These are phyloP conservation scores for Penelope pileata DNA, from an alignment of 2,113 vertebrate species.

Conservation along the genomic window DNA sequence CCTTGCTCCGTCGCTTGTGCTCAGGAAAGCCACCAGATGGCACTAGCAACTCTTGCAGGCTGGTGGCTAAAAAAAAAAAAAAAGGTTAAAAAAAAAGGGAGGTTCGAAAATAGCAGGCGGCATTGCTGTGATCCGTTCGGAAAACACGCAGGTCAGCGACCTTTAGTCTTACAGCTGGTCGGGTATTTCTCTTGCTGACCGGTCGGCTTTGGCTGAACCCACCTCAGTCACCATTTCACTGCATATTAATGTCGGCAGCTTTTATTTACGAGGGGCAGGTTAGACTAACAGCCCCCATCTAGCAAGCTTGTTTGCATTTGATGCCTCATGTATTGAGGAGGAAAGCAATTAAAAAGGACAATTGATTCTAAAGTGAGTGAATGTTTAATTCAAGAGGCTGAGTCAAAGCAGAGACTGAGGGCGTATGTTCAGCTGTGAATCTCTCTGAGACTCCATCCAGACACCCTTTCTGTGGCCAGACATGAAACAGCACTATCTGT, in stretches of 20 bases:
- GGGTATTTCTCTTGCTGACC: accelerated
- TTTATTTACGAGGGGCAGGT: background rate
- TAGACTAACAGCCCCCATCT: background rate
- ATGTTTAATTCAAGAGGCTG: background rate
- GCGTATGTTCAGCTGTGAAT: background rate
- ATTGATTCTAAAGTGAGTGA: background rate
- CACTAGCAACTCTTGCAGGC: slow-evolving; percentile 4
- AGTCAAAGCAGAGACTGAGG: background rate
- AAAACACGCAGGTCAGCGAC: background rate
- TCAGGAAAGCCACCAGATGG: slow-evolving; percentile 36
- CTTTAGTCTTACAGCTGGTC: background rate
- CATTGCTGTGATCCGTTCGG: accelerated
- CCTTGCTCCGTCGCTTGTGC: background rate
- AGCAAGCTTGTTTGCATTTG: background rate
- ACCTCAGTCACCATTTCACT: background rate
- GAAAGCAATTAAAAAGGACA: background rate
- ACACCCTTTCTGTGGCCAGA: background rate
- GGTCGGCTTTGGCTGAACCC: background rate
- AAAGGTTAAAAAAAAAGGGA: background rate
- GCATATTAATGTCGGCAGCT: accelerated
- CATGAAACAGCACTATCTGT: background rate
- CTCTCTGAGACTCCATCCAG: background rate
- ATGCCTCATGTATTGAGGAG: background rate
- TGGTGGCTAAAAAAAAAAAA: background rate
- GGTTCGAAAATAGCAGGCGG: background rate